phyloP scores from a whole-genome alignment of 2,797 vertebrate genomes.

The Tapirus indicus region DNA sequence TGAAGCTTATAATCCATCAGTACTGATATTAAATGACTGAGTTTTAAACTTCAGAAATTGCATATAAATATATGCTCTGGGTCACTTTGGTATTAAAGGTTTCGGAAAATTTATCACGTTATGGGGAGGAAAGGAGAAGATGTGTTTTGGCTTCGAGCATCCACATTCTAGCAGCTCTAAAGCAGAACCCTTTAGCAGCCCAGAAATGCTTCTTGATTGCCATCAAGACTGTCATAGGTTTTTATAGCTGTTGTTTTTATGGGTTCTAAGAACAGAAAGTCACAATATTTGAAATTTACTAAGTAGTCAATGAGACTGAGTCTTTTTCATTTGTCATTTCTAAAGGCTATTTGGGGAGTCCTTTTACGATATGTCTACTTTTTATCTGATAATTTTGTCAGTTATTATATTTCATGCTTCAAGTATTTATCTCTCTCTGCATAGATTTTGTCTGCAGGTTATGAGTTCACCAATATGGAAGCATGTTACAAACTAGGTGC shows the following conservation, averaged over 20 bases:
- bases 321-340: not conserved
- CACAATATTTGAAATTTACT: not conserved
- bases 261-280: not conserved
- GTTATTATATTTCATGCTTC: not conserved
- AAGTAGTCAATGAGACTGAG: not conserved
- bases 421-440: not conserved
- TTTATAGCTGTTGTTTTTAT: not conserved
- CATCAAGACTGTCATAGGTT: not conserved
- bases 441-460: not conserved
- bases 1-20: slow-evolving; percentile 61
- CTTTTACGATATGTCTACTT: not conserved
- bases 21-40: slow-evolving; percentile 75
- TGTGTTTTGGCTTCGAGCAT: not conserved
- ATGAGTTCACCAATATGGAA: not conserved
- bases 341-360: not conserved
- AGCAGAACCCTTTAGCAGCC: not conserved
- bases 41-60: slow-evolving; percentile 73
- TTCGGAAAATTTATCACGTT: not conserved
- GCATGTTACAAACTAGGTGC: not conserved
- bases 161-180: not conserved
- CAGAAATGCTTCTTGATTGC: not conserved
- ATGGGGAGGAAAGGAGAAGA: not conserved
- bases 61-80: slow-evolving; percentile 49
- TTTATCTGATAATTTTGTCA: not conserved
- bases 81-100: slow-evolving; percentile 66